A percentile compares a stretch with the other conserved stretches of the same genome.
Conservation (phyloP, 2,113 vertebrate species). For the Heterotis niloticus region DNA sequence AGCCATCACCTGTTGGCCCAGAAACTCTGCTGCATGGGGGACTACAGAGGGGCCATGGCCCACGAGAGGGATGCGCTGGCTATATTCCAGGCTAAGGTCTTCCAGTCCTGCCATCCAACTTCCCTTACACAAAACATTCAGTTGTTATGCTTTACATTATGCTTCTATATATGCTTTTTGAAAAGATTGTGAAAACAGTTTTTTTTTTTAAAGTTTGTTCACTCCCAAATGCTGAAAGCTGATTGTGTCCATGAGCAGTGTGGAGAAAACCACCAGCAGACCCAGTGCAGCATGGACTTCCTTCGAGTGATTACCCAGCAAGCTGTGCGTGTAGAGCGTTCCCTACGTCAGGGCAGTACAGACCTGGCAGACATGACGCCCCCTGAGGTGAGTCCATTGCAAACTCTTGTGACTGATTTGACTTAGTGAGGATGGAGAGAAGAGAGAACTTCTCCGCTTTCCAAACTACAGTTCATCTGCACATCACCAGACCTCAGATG, state of each 20-base stretch:
- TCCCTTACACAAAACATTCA: not conserved
- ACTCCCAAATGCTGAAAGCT: not conserved
- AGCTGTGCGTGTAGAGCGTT: constrained; percentile 72
- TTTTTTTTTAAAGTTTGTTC: not conserved
- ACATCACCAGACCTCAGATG: too few relatives aligned
- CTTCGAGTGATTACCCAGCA: constrained; percentile 70
- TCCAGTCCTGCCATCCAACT: not conserved
- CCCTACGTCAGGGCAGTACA: constrained; percentile 67
- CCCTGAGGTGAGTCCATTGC: constrained; percentile 56
- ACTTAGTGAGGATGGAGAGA: too few relatives aligned
- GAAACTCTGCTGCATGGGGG: constrained; percentile 64
- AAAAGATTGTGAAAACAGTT: not conserved
- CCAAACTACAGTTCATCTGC: too few relatives aligned
- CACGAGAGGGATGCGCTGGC: constrained; percentile 69
- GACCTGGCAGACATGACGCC: constrained; percentile 51
- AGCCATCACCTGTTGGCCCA: constrained; percentile 73
- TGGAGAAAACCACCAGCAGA: constrained; percentile 69
- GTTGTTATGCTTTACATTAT: too few relatives aligned
- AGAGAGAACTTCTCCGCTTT: too few relatives aligned
- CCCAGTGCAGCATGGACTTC: constrained; percentile 66
- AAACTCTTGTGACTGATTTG: too few relatives aligned
- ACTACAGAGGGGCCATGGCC: constrained; percentile 69
- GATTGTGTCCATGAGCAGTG: constrained; percentile 47
- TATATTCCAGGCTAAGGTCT: constrained; percentile 65
- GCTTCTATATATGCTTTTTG: not conserved